These are phyloP conservation scores for Dolichomitus sp. DNA, from an alignment of 2,888 invertebrate genomes.

Conservation along the genomic window DNA sequence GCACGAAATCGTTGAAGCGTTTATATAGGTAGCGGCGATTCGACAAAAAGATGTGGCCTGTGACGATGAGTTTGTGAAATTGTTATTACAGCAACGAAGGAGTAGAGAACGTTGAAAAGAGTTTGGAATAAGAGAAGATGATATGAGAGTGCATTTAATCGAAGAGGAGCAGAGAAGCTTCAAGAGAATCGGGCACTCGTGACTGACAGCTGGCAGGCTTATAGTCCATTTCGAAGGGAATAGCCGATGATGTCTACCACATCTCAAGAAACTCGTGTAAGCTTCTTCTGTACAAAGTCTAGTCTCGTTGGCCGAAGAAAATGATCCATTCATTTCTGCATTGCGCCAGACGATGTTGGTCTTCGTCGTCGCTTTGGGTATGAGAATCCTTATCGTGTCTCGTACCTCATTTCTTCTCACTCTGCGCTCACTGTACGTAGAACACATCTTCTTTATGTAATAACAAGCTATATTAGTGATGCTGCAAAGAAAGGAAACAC, in stretches of 20 bases:
- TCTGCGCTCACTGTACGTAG: no score
- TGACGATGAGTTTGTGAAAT: slow-evolving; percentile 51
- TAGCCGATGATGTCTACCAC: slow-evolving; percentile 28
- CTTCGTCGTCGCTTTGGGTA: slow-evolving; percentile 12
- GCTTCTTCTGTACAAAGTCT: slow-evolving; percentile 10
- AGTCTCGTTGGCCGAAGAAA: slow-evolving; percentile 38
- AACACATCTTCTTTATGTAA: slow-evolving; percentile 22
- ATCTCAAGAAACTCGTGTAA: slow-evolving; percentile 23
- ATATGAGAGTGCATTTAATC: slow-evolving; percentile 66
- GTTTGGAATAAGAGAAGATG: slow-evolving; percentile 30
- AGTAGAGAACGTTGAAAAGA: slow-evolving; percentile 1
- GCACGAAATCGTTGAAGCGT: not conserved
- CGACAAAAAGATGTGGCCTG: not conserved
- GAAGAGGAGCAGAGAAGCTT: slow-evolving; percentile 50
- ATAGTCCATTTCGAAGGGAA: slow-evolving; percentile 54
- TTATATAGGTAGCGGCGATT: not conserved
- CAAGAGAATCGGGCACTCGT: slow-evolving; percentile 56
- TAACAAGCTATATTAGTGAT: slow-evolving; percentile 19
- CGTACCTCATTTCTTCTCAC: not conserved
- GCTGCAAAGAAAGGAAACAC: not conserved
- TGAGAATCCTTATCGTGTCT: slow-evolving; percentile 22
- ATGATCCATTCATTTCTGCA: slow-evolving; percentile 30
- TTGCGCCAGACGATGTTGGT: slow-evolving; percentile 30
- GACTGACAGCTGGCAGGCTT: slow-evolving; percentile 64
- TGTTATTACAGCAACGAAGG: slow-evolving; percentile 52